phyloP scores from a whole-genome alignment of 2,797 vertebrate species.

The Sebastes taczanowskii region DNA sequence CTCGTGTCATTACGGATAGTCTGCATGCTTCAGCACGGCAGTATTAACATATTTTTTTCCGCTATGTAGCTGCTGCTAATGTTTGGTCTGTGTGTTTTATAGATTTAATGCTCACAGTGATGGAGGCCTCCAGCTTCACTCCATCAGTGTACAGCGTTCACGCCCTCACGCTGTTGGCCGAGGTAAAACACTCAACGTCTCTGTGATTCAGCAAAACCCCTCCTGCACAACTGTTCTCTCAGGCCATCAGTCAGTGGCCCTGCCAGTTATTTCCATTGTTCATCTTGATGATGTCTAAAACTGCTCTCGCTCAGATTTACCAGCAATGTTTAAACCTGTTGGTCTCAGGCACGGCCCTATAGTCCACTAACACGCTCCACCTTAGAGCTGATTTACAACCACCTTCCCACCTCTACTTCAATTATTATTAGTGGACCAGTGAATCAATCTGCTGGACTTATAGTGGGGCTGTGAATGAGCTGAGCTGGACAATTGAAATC shows the following conservation, averaged over 20 bases:
- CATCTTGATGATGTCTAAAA: conserved; percentile 15
- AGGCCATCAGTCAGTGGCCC: conserved; percentile 15
- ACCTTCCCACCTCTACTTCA: conserved; percentile 5
- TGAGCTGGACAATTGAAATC: conserved; percentile 31
- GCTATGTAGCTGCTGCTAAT: conserved; percentile 40
- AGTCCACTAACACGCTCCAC: not conserved
- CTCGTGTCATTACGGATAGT: not conserved
- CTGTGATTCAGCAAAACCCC: conserved; percentile 3
- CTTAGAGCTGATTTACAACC: conserved; percentile 29
- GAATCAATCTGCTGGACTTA: conserved; percentile 20
- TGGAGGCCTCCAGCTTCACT: conserved; percentile 95
- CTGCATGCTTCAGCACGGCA: conserved; percentile 17
- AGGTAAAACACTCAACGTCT: conserved; percentile 84
- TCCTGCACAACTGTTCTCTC: not conserved
- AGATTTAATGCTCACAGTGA: conserved; percentile 96
- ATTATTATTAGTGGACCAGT: conserved; percentile 31
- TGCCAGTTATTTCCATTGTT: not conserved
- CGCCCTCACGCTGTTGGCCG: conserved; percentile 94
- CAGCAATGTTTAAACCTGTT: conserved; percentile 9
- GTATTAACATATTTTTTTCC: not conserved
- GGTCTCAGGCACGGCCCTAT: not conserved
- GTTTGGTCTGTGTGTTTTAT: conserved; percentile 68
- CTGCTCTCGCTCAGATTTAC: conserved; percentile 17
- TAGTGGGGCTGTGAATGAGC: conserved; percentile 22
- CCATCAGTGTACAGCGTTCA: conserved; percentile 98